Percentiles rank a stretch among this genome's conserved stretches.
Conservation (phyloP, 2,113 vertebrate genomes). For the Pica pica region DNA sequence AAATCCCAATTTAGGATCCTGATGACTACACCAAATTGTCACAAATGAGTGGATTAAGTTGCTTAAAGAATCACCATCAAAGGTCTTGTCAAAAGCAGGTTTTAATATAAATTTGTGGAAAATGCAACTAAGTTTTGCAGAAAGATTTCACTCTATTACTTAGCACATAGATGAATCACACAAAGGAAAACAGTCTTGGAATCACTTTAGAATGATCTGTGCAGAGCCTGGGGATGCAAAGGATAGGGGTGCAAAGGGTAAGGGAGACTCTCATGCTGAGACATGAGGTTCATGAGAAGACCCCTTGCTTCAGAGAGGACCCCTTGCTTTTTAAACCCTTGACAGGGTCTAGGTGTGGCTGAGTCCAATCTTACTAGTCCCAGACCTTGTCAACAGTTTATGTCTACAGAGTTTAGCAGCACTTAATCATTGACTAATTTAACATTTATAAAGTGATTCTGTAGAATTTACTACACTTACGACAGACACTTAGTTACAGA, state of each 20-base stretch:
- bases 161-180: neutral
- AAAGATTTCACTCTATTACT: neutral
- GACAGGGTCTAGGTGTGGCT: neutral
- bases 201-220: neutral
- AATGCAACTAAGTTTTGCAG: neutral
- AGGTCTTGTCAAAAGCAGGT: neutral
- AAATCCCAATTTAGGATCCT: rapidly evolving
- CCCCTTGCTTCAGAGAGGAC: neutral
- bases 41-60: neutral
- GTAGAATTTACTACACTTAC: neutral
- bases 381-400: neutral
- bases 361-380: neutral
- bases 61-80: neutral
- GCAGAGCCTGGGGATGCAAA: neutral
- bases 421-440: neutral
- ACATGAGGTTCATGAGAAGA: neutral
- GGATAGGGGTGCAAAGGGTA: neutral
- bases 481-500: neutral
- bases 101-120: neutral
- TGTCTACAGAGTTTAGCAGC: neutral
- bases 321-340: neutral
- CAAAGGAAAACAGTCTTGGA: neutral
- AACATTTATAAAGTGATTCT: neutral
- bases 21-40: neutral
- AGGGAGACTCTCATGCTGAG: neutral